Base-by-base conservation (phyloP, 2,113 vertebrate genomes). In the Ophiodon elongatus region DNA sequence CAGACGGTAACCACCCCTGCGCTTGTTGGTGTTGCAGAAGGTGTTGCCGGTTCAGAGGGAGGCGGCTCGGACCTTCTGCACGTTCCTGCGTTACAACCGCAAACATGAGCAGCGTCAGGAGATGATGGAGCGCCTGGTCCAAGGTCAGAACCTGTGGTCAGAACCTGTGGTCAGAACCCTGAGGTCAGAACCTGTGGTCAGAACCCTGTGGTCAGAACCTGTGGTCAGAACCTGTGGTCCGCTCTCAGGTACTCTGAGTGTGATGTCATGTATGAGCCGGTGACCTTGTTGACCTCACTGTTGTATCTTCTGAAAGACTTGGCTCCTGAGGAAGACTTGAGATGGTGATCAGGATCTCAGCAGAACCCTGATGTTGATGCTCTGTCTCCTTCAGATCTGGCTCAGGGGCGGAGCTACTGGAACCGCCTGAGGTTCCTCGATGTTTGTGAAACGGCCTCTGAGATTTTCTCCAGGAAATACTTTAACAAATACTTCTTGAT, bases 381-480 rank as follows among this genome's bases (percentile, higher is more conserved):
- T 33, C 56, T 4, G 8, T 71, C 21, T 27, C 4, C 41, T 50
- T 71, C 92, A 99, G 98, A 97, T 91, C 89, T 99, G 66, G 97
- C 97, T 79, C 96, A 97, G 93, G 98, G 97, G 69, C 96, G 96
- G 94, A 99, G 98, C 93, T 99, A 98, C 23, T 99, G 98, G 97
- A 97, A 97, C 94, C 97, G 98, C 81, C 95, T 98, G 79, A 95
- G 97, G 3, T 99, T 97, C 94, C 96, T 99, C 80, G 97, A 99
- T 87, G 96, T 97, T 70, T 99, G 97, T 95, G 97, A 99, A 95
- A 96, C 95, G 78, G 97, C 98, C 85, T 97, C 96, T 80, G 97
- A 99, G 73, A 93, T 98, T 43, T 99, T 99, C 94, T 99, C 98
- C 80, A 97, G 97, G 80, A 97, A 97, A 60, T 99, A 98, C 94